Percentiles rank a stretch among this genome's conserved stretches.
phyloP scores from a whole-genome alignment of 2,888 invertebrate species.

The Aromia moschata region DNA sequence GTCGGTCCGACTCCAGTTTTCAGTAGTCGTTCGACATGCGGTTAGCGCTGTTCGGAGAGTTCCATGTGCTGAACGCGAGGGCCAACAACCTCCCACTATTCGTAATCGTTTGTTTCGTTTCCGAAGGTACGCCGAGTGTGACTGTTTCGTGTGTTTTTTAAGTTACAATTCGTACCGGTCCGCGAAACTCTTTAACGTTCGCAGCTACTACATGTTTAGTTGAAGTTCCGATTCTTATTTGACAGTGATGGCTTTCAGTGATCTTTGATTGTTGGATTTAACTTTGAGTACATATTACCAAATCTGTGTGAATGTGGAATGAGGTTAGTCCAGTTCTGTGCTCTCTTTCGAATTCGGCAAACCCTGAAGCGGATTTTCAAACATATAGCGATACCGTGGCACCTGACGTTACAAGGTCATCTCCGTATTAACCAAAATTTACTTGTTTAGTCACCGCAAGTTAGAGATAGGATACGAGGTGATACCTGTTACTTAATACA shows the following conservation, averaged over 20 bases:
- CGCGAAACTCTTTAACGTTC: slow-evolving; percentile 25
- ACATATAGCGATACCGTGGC: no score
- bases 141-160: slow-evolving; percentile 27
- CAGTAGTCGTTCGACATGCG: slow-evolving; percentile 25
- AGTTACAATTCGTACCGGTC: slow-evolving; percentile 12
- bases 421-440: no score
- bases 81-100: slow-evolving; percentile 37
- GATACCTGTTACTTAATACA: no score
- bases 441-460: no score
- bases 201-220: slow-evolving; percentile 1
- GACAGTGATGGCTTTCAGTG: slow-evolving; percentile 28
- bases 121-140: slow-evolving; percentile 22
- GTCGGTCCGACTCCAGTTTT: slow-evolving; percentile 8
- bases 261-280: slow-evolving; percentile 31
- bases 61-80: slow-evolving; percentile 24
- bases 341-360: no score
- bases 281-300: slow-evolving; percentile 14
- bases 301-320: slow-evolving; percentile 46
- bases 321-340: slow-evolving; percentile 42
- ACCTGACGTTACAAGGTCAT: no score
- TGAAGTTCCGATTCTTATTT: slow-evolving; percentile 14
- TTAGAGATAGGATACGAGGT: no score
- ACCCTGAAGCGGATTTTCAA: no score
- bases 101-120: slow-evolving; percentile 23
- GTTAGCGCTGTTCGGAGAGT: slow-evolving; percentile 10